Evolutionary conservation across 2,113 vertebrate species (phyloP).

Genomic region (Pseudorectes ferrugineus): DNA sequence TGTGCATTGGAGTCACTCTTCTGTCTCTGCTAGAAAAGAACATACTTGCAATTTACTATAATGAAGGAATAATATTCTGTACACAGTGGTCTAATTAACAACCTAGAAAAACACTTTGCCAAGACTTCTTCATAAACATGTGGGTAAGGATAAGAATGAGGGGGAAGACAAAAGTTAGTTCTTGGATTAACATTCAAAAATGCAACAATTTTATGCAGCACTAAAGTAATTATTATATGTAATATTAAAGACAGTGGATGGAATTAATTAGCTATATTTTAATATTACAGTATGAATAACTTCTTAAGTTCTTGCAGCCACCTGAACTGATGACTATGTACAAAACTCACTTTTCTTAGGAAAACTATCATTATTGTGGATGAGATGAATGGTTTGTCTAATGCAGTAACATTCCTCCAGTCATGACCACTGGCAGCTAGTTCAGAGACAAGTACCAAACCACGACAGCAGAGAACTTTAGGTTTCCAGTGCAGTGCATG

Average conservation of each 20-base stretch:
- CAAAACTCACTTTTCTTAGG: not conserved
- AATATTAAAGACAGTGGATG: not conserved
- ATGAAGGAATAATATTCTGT: constrained; percentile 14
- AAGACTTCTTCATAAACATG: not conserved
- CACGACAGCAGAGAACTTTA: not conserved
- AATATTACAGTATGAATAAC: not conserved
- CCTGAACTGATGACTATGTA: not conserved
- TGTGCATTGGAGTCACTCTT: not conserved
- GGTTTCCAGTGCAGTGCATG: not conserved
- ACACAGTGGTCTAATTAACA: constrained; percentile 3
- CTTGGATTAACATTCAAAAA: not conserved
- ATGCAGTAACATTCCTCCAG: not conserved
- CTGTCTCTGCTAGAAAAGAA: not conserved
- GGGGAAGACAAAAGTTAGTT: not conserved
- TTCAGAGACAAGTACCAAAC: not conserved
- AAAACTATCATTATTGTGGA: not conserved
- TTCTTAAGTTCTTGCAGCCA: not conserved
- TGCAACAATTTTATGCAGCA: not conserved
- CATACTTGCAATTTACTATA: not conserved
- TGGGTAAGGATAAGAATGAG: not conserved
- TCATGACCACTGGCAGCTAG: not conserved
- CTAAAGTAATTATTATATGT: not conserved
- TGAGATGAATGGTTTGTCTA: not conserved
- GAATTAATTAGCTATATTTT: not conserved
- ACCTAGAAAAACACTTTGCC: not conserved